These are phyloP conservation scores for Clarias gariepinus DNA, from an alignment of 2,113 vertebrate genomes.

Conservation along the genomic window DNA sequence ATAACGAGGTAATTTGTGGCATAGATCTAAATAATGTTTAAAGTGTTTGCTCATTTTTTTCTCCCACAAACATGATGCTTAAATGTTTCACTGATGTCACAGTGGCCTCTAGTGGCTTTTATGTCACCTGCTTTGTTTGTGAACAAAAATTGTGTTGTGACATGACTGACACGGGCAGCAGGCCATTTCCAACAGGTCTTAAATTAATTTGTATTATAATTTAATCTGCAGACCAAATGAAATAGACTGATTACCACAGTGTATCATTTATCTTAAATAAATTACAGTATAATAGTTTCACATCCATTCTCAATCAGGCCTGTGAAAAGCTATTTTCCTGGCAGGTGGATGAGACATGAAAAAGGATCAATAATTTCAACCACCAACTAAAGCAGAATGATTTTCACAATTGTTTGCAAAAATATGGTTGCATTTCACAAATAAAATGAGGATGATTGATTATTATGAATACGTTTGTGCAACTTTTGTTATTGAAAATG, in stretches of 20 bases:
- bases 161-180: neutral
- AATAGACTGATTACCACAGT: neutral
- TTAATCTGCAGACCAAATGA: neutral
- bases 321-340: neutral
- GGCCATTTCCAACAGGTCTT: neutral
- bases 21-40: neutral
- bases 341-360: neutral
- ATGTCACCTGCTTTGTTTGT: neutral
- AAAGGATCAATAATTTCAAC: neutral
- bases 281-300: neutral
- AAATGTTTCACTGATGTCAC: slow-evolving; percentile 1
- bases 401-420: neutral
- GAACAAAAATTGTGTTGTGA: neutral
- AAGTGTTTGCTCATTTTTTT: neutral
- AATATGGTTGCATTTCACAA: neutral
- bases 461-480: neutral
- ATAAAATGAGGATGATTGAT: neutral
- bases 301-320: neutral
- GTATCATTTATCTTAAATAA: neutral
- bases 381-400: neutral
- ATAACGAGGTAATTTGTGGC: neutral
- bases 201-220: neutral
- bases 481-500: neutral
- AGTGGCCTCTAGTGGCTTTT: slow-evolving; percentile 40
- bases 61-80: neutral